These are phyloP conservation scores for Pseudobourletiella spinata DNA, from an alignment of 1,140 invertebrate genomes.

Conservation along the genomic window DNA sequence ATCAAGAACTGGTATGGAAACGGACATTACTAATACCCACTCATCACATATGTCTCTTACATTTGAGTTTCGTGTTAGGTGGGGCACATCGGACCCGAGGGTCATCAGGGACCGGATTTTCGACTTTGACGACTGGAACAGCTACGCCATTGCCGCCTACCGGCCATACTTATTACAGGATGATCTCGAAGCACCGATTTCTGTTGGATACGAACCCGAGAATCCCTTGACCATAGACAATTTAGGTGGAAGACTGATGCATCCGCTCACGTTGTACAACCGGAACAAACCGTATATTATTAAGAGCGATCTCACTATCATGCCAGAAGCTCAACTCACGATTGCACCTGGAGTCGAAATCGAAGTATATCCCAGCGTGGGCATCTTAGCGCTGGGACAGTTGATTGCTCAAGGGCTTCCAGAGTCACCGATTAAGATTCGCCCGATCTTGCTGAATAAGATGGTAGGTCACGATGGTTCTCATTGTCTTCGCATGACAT, in stretches of 20 bases:
- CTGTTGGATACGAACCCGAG: constrained; percentile 51
- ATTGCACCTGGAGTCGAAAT: constrained; percentile 84
- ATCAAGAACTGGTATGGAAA: constrained; percentile 69
- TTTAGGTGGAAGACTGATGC: constrained; percentile 72
- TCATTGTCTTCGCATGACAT: too few relatives aligned
- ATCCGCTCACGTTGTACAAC: constrained; percentile 59
- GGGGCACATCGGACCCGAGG: constrained; percentile 66
- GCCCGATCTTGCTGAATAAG: constrained; percentile 47
- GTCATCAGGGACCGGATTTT: constrained; percentile 81
- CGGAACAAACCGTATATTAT: constrained; percentile 68
- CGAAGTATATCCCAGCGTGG: constrained; percentile 93
- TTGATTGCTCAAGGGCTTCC: constrained; percentile 72
- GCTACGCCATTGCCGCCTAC: constrained; percentile 84
- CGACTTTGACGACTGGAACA: constrained; percentile 99
- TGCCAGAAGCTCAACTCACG: constrained; percentile 76
- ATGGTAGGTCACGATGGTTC: too few relatives aligned
- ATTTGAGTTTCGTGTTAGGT: constrained; percentile 44
- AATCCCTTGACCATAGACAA: constrained; percentile 52
- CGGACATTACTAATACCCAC: too few relatives aligned
- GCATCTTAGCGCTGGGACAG: constrained; percentile 88
- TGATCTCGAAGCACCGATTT: constrained; percentile 63
- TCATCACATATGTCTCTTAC: not conserved
- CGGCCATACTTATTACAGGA: constrained; percentile 74
- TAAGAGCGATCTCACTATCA: constrained; percentile 87
- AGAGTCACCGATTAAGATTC: constrained; percentile 73